These are phyloP conservation scores for Gallirallus australis DNA, from an alignment of 2,797 vertebrate genomes.

Conservation along the genomic window DNA sequence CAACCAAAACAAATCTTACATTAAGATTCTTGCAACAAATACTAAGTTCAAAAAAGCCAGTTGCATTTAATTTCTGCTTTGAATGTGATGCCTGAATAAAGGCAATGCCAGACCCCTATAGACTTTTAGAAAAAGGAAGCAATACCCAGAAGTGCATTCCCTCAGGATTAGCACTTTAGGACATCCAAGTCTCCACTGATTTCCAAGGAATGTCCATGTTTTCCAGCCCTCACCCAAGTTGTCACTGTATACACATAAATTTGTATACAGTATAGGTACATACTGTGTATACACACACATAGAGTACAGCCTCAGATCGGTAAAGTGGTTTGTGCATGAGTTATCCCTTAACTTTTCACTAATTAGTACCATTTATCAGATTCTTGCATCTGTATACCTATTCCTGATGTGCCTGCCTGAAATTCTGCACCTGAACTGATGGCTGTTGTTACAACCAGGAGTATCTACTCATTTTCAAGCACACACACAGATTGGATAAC, in stretches of 20 bases:
- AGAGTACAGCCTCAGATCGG: neutral
- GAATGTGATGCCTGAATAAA: neutral
- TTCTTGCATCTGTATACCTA: neutral
- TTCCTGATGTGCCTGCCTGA: neutral
- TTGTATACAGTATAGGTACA: neutral
- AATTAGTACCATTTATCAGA: neutral
- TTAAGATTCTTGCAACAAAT: neutral
- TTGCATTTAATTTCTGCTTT: neutral
- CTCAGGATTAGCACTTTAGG: neutral
- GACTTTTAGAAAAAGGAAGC: neutral
- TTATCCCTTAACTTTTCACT: neutral
- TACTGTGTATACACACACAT: neutral
- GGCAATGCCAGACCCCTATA: fast-evolving
- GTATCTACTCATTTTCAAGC: neutral
- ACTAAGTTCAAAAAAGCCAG: neutral
- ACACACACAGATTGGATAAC: neutral
- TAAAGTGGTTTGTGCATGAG: neutral
- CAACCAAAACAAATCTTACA: neutral
- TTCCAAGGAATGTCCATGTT: neutral
- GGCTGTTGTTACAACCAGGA: neutral
- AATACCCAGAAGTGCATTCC: neutral
- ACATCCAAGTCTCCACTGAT: fast-evolving
- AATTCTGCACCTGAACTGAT: neutral
- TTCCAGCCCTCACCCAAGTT: neutral
- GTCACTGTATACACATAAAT: neutral